Evolutionary conservation across 2,888 invertebrate genomes (phyloP).

Genomic region (Acronicta alni): DNA sequence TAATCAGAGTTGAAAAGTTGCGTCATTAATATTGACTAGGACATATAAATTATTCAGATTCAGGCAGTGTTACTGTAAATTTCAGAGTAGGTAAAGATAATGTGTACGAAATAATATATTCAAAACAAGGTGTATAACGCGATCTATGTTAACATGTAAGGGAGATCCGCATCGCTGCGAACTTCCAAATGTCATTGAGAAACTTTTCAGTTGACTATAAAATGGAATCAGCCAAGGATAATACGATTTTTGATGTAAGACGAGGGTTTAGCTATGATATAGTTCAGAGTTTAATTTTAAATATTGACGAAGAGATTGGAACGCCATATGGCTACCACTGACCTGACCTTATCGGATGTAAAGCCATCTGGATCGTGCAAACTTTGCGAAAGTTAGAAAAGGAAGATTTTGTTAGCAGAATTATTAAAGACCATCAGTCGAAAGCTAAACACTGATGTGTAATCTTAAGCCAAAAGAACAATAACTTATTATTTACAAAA

Average conservation of each 20-base stretch:
- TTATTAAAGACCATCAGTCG: conserved; percentile 44
- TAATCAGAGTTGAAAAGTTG: conserved; percentile 71
- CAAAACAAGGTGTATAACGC: conserved; percentile 9
- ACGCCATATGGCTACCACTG: conserved; percentile 64
- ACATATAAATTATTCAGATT: conserved; percentile 65
- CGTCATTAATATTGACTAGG: conserved; percentile 66
- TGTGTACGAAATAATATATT: conserved; percentile 28
- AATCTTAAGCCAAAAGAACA: too few species aligned
- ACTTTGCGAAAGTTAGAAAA: conserved; percentile 59
- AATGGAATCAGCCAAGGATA: not conserved
- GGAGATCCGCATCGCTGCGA: not conserved
- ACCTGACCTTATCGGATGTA: conserved; percentile 56
- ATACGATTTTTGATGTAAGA: conserved; percentile 10
- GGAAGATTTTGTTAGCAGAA: conserved; percentile 55
- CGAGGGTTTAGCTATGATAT: conserved; percentile 18
- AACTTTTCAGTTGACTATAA: conserved; percentile 16
- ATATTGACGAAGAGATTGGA: conserved; percentile 45
- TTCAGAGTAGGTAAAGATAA: conserved; percentile 25
- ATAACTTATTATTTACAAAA: too few species aligned
- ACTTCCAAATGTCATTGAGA: conserved; percentile 19
- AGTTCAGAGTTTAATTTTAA: conserved; percentile 32
- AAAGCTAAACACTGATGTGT: conserved; percentile 14
- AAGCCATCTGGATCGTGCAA: conserved; percentile 63
- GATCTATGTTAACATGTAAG: conserved; percentile 10
- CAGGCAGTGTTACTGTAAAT: too few species aligned